Conservation (phyloP, 2,888 invertebrate genomes). For the Dioctria rufipes region DNA sequence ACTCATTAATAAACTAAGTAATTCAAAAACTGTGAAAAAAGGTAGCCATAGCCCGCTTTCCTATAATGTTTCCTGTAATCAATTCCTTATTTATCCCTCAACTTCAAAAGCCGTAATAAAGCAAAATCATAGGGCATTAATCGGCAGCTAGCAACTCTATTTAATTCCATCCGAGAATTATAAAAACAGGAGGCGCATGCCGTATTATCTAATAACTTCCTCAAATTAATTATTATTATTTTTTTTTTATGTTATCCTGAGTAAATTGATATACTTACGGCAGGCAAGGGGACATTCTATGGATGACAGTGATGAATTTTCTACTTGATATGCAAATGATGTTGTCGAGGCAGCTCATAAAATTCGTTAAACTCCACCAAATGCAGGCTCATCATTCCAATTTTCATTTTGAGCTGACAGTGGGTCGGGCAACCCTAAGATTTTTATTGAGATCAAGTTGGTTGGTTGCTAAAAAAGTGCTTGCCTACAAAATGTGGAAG, state of each 20-base stretch:
- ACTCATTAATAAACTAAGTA: too few relatives aligned
- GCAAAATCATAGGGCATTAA: background rate
- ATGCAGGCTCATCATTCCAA: constrained; percentile 40
- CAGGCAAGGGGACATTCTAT: background rate
- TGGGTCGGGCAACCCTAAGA: background rate
- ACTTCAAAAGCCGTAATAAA: background rate
- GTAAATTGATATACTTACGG: background rate
- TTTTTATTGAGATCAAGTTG: background rate
- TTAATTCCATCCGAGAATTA: background rate
- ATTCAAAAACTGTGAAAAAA: too few relatives aligned
- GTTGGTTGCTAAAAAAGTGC: background rate
- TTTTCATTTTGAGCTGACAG: constrained; percentile 20
- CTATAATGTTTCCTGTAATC: too few relatives aligned
- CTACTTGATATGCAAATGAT: constrained; percentile 40
- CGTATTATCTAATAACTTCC: background rate
- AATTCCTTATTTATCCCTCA: too few relatives aligned
- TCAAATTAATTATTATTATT: background rate
- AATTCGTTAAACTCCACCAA: constrained; percentile 38
- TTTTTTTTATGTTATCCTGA: background rate
- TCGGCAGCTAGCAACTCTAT: background rate
- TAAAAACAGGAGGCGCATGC: background rate
- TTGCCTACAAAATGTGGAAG: background rate
- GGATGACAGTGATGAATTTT: constrained; percentile 22
- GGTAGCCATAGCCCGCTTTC: too few relatives aligned
- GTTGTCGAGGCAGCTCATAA: constrained; percentile 29